Evolutionary conservation across 2,797 vertebrate species (phyloP), one percentile per base, ranked within the genome.

Genomic region (Neosilurus hyrtlii): DNA sequence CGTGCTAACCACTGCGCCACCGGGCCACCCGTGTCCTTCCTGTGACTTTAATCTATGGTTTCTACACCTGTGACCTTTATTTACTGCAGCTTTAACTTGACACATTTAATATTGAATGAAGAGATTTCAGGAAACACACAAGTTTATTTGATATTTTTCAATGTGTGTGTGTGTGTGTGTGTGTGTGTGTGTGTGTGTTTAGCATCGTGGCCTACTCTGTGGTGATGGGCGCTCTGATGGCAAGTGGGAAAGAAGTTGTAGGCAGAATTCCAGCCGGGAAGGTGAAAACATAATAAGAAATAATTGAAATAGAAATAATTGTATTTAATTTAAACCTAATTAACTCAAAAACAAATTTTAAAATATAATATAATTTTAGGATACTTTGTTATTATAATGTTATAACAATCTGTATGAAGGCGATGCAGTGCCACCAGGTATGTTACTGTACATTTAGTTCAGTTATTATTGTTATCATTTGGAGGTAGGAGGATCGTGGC

Each of bases 151-250:
- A 67, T 37, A 5, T 43, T 43, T 43, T 43, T 43, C 43, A 5
- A 43, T 8, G 4, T 79, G 2, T 62, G 30, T 10, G 20, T 54
- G 11, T 51, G 20, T 20, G 20, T 49, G n/a, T 52, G 49, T 57
- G 51, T 30, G 26, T 49, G 37, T 80, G 16, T 73, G 2, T 82
- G 30, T 30, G 8, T 72, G 30, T 70, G 52, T 65, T 85, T 86
- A 99, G 98, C 80, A 96, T 99, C 83, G 97, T 99, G 80, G 98
- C 97, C 1, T 99, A 99, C 90, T 98, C 98, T 0, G 96, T 99
- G 57, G 95, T 99, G 54, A 97, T 99, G 97, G 98, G 98, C 10
- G 96, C 96, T 0, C 86, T 99, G 86, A 98, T 99, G 98, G 97
- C 98, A 85, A 98, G 97, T 83, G 97, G 98, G 66, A 99, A 97